Evolutionary conservation across 2,113 vertebrate genomes (phyloP).

Genomic region (Antigone vipio): DNA sequence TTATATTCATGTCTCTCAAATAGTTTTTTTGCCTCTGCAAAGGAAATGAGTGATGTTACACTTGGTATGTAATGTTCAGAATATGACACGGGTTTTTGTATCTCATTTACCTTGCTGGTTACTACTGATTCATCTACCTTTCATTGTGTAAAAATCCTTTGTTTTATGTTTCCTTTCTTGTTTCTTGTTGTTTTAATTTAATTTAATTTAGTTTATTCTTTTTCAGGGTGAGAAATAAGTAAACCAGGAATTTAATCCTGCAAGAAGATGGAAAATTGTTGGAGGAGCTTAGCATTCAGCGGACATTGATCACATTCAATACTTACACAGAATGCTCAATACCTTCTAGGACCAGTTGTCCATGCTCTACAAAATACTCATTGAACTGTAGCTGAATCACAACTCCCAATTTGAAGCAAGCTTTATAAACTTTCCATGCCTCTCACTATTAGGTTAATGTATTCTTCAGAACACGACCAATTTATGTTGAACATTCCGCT

Average conservation of each 20-base stretch:
- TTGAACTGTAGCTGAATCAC: neutral
- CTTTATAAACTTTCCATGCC: neutral
- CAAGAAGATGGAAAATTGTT: neutral
- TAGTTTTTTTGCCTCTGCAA: neutral
- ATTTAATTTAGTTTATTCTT: neutral
- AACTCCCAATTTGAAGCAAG: neutral
- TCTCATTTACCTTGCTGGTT: neutral
- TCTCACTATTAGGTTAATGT: neutral
- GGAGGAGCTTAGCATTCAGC: neutral
- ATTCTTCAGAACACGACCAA: neutral
- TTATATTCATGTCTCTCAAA: neutral
- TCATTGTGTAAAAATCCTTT: neutral
- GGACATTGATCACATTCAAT: neutral
- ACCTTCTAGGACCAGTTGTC: neutral
- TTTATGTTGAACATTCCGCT: neutral
- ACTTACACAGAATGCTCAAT: neutral
- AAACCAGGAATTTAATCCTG: neutral
- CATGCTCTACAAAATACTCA: neutral
- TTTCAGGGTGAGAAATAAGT: neutral
- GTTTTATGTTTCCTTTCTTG: neutral
- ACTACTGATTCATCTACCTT: neutral
- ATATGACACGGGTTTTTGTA: neutral
- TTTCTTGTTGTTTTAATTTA: neutral
- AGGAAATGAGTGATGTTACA: neutral
- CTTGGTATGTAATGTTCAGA: neutral